Evolutionary conservation across 2,113 vertebrate species (phyloP), one percentile per base, ranked within the genome.

Genomic region (Parotia lawesii): DNA sequence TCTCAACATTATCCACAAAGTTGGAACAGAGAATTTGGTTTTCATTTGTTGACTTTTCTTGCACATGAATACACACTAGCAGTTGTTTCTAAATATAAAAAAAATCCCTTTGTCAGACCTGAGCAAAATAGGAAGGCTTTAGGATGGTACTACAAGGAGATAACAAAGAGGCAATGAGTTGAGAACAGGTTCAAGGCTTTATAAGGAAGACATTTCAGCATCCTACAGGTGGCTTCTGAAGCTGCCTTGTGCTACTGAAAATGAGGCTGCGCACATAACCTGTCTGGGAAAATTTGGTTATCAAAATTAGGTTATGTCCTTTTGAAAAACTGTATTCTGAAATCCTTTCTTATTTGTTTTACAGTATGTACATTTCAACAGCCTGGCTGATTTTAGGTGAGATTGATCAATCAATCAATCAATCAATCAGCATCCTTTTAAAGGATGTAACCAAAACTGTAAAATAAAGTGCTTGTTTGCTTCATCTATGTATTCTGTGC

Each of bases 401-500:
- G 23, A 89, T 2, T 60, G 56, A 85, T 38, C 19, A 85, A 90
- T 81, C 37, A 37, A 37, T 37, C 37, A 37, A 37, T 37, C 33
- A 67, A 16, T 66, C 27, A 67, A 76, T 64, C 57, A 77, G 12
- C 37, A 69, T 44, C n/a, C 27, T 67, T 86, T 93, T 76, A 76
- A 91, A 96, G 79, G 94, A 96, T 38, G 33, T 23, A 96, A 93
- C 35, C 66, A 75, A 83, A 90, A 85, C 53, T 54, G 42, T 50
- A 90, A 84, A 81, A 89, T 27, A 33, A 95, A 78, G 67, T 21
- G 44, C 38, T 50, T 22, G 3, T 87, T 77, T 90, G 54, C 25
- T 65, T 73, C n/a, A 53, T 60, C 89, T 98, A 98, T 15, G 56
- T 80, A 70, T 62, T 96, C 60, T 97, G 96, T 37, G 53, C 87